phyloP scores from a whole-genome alignment of 37 sponge, comb jelly and placozoan species.

The Diacarnus erythraeanus region DNA sequence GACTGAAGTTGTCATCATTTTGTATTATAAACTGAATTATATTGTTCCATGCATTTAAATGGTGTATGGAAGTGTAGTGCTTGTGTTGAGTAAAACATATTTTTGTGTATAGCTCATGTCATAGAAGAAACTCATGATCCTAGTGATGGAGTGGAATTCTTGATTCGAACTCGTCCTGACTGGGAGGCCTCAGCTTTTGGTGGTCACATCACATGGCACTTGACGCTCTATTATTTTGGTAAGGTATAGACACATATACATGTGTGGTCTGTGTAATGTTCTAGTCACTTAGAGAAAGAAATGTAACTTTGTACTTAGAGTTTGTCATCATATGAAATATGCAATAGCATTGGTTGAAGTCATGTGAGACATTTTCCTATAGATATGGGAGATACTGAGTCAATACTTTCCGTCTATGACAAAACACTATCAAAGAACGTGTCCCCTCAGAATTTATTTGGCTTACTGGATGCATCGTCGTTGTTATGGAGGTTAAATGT shows the following conservation, averaged over 20 bases:
- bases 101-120: slow-evolving; percentile 68
- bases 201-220: slow-evolving; percentile 76
- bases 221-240: slow-evolving; percentile 76
- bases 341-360: too few species aligned
- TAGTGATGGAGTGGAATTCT: slow-evolving; percentile 67
- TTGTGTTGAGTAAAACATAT: too few species aligned
- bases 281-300: too few species aligned
- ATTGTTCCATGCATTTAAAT: too few species aligned
- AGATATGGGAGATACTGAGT: slow-evolving; percentile 47
- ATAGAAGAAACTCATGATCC: slow-evolving; percentile 58
- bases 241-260: background rate
- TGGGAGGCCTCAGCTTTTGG: slow-evolving; percentile 46
- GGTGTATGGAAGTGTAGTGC: too few species aligned
- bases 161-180: slow-evolving; percentile 38
- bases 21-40: too few species aligned
- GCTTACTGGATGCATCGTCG: slow-evolving; percentile 73
- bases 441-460: slow-evolving; percentile 34
- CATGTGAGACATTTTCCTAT: background rate
- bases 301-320: too few species aligned
- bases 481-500: slow-evolving; percentile 76
- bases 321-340: too few species aligned
- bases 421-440: slow-evolving; percentile 11
- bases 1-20: too few species aligned
- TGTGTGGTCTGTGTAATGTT: too few species aligned
- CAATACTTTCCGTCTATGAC: slow-evolving; percentile 54